Evolutionary conservation across 2,113 vertebrate genomes (phyloP), one percentile per base, ranked within the genome.

Genomic region (Stegastes partitus): DNA sequence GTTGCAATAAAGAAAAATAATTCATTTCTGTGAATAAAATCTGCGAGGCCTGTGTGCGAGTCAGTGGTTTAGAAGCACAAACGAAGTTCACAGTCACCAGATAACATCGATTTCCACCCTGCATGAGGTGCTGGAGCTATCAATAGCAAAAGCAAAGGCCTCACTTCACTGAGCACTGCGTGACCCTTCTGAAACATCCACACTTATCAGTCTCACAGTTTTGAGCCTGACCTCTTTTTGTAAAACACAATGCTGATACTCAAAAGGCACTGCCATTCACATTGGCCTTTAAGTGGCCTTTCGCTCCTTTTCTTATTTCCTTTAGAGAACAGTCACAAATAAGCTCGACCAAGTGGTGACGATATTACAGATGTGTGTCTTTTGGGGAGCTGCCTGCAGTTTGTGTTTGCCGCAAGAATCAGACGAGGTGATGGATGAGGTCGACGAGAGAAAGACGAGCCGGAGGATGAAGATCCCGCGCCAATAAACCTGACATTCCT

Each of bases 261-360:
- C 75, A 47, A 89, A 90, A 91, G 86, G 79, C 53, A 26, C 75
- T n/a, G 56, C 87, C 83, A 81, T 91, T 92, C 91, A 93, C 76
- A 6, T 23, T 90, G 92, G 84, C 90, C 90, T 93, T 93, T 92
- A 85, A 77, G 51, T 86, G 83, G 84, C 90, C 89, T 93, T 90
- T 89, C 58, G 2, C 87, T 85, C 57, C 76, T 67, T 82, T 79
- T 47, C 80, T 62, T 61, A 53, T 59, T 76, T 15, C 64, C 64
- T 84, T 85, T 28, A 65, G 55, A 85, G 57, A 50, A 82, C 58
- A 1, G 64, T 77, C 58, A 62, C 34, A 80, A 84, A 84, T 77
- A 76, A 55, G 47, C 56, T 25, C 16, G 1, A 25, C 53, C 45
- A n/a, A 45, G 78, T 5, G 12, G 25, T 4, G 59, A 15, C 14